Evolutionary conservation across 1,140 invertebrate species (phyloP).

Genomic region (Diuraphis noxia): DNA sequence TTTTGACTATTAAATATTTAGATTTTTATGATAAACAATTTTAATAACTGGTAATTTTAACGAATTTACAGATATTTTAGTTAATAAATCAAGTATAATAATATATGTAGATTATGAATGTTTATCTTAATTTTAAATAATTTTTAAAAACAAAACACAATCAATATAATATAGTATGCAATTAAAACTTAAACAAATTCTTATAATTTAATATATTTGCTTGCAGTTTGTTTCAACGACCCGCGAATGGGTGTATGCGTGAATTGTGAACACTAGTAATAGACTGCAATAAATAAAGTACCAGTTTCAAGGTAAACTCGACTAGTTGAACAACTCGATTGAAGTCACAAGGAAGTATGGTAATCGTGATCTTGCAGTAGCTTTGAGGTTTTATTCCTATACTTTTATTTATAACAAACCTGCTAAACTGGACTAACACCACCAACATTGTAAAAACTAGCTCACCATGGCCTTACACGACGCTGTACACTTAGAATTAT

Average conservation of each 20-base stretch:
- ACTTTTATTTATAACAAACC: slow-evolving; percentile 35
- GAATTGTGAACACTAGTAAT: not conserved
- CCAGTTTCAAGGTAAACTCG: slow-evolving; percentile 45
- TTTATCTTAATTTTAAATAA: not conserved
- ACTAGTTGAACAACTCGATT: not conserved
- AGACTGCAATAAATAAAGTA: slow-evolving; percentile 27
- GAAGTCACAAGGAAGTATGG: slow-evolving; percentile 36
- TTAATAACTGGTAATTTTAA: not conserved
- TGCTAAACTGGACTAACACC: slow-evolving; percentile 37
- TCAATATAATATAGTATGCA: not conserved
- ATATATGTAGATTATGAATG: not conserved
- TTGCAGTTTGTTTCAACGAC: slow-evolving; percentile 27
- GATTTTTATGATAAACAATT: not conserved
- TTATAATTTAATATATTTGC: not conserved
- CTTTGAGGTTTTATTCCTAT: slow-evolving; percentile 2
- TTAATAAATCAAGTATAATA: not conserved
- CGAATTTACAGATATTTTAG: not conserved
- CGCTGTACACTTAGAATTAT: not conserved
- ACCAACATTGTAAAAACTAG: slow-evolving; percentile 11
- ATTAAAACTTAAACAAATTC: not conserved
- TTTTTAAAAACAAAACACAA: not conserved
- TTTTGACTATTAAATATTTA: not conserved
- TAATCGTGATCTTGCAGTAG: slow-evolving; percentile 14
- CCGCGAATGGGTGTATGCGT: not conserved
- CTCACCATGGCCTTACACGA: slow-evolving; percentile 39